These are phyloP conservation scores for Zaprionus obscuricornis DNA, from an alignment of 2,888 invertebrate genomes.

Conservation along the genomic window DNA sequence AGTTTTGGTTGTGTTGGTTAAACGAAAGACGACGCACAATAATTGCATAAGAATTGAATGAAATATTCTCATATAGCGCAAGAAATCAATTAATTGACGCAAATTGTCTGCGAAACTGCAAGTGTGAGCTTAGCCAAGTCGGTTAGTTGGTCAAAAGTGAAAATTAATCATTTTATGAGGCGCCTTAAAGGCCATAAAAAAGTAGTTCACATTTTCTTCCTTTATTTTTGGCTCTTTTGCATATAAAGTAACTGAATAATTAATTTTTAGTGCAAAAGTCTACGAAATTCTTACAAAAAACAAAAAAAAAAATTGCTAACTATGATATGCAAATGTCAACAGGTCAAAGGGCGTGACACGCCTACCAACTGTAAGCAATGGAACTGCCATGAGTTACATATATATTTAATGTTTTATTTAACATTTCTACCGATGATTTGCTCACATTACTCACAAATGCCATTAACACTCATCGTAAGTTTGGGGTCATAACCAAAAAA, in stretches of 20 bases:
- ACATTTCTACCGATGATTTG: slow-evolving; percentile 54
- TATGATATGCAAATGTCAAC: slow-evolving; percentile 71
- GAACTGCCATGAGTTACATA: too few species aligned
- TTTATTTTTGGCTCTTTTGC: slow-evolving; percentile 16
- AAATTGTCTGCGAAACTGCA: slow-evolving; percentile 72
- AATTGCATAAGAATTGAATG: slow-evolving; percentile 40
- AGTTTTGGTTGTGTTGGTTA: too few species aligned
- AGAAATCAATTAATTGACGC: slow-evolving; percentile 69
- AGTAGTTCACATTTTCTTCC: not conserved
- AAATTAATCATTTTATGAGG: slow-evolving; percentile 31
- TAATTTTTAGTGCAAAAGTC: slow-evolving; percentile 50
- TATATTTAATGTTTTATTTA: slow-evolving; percentile 58
- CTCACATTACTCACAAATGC: slow-evolving; percentile 66
- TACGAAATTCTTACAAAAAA: slow-evolving; percentile 43
- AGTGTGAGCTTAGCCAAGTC: slow-evolving; percentile 37
- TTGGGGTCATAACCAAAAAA: slow-evolving; percentile 42
- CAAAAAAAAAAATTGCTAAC: slow-evolving; percentile 10
- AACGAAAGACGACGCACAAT: not conserved
- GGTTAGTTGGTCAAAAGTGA: not conserved
- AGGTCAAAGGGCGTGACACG: slow-evolving; percentile 50
- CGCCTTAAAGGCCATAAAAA: slow-evolving; percentile 40
- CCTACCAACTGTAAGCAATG: slow-evolving; percentile 3
- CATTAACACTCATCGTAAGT: slow-evolving; percentile 52
- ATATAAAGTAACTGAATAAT: slow-evolving; percentile 59
- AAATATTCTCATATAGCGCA: slow-evolving; percentile 31